Percentiles rank a stretch among this genome's conserved stretches.
Evolutionary conservation across 2,888 invertebrate genomes (phyloP).

Genomic region (Celastrina argiolus): DNA sequence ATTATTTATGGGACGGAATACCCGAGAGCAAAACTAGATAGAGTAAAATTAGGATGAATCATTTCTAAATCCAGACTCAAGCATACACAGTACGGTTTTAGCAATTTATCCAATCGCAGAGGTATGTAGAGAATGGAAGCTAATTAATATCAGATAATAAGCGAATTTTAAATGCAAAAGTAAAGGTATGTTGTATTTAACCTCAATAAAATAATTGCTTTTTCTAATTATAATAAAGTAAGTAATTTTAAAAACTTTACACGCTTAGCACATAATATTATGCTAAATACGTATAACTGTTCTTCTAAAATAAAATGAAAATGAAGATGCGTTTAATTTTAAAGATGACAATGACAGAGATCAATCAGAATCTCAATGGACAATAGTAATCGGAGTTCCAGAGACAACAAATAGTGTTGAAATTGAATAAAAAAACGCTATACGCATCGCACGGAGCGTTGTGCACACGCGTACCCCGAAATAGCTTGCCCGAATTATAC

Average conservation of each 20-base stretch:
- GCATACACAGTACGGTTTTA: constrained; percentile 1
- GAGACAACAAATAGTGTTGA: constrained; percentile 41
- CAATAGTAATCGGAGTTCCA: constrained; percentile 25
- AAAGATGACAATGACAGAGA: not conserved
- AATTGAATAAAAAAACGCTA: constrained; percentile 58
- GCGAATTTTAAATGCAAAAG: not conserved
- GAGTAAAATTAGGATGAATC: constrained; percentile 25
- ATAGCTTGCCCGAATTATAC: constrained; percentile 74
- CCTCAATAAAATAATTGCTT: not conserved
- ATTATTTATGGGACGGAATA: constrained; percentile 24
- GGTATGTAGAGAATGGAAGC: not conserved
- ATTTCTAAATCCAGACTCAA: constrained; percentile 17
- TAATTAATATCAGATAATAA: not conserved
- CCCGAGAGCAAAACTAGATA: constrained; percentile 26
- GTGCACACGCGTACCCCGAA: constrained; percentile 71
- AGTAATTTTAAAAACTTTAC: not conserved
- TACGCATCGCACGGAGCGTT: constrained; percentile 58
- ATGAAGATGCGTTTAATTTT: not conserved
- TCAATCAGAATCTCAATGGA: not conserved
- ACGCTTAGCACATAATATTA: not conserved
- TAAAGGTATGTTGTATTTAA: not conserved
- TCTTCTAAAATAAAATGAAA: not conserved
- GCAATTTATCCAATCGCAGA: not conserved
- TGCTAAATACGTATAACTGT: not conserved
- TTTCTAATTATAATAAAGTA: not conserved